Evolutionary conservation across 1,140 invertebrate genomes (phyloP), one percentile per base, ranked within the genome.

Genomic region (Idris sp.): DNA sequence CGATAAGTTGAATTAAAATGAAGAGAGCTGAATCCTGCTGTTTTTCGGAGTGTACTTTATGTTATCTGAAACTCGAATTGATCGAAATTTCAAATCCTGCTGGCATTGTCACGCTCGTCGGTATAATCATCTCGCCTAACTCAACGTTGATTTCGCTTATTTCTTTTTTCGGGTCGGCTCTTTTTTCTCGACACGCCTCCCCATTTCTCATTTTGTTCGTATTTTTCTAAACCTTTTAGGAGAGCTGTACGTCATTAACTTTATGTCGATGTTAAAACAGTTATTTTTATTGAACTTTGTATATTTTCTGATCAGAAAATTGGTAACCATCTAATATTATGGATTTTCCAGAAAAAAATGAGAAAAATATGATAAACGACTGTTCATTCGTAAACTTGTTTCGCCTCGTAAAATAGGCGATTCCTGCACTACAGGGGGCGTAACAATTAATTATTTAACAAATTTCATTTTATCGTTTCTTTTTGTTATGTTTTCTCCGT

Each of bases 21-120:
- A 80, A 79, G 79, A 79, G 78, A 59, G n/a, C n/a, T 67, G 72
- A 53, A 81, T 79, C 79, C 82, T 64, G 79, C 75, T 80, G 79
- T 81, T 83, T 83, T 78, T 76, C 79, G 74, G 74, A n/a, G n/a
- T n/a, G n/a, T n/a, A n/a, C n/a, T n/a, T n/a, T n/a, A n/a, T n/a
- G n/a, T n/a, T n/a, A n/a, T n/a, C n/a, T n/a, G n/a, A n/a, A n/a
- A n/a, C n/a, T 76, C 76, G 75, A 80, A 81, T 79, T 68, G 74
- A 78, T 76, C 78, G 69, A 79, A 79, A 82, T 82, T 81, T 82
- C 68, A 75, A 75, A 75, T 75, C 59, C 53, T 58, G 40, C 22
- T 38, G 31, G 73, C 73, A 76, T 76, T 76, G 73, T 76, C 73
- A 76, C 73, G 73, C 73, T 76, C 65, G 49, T 59, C 64, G 31